Base-by-base conservation (phyloP, 1,140 invertebrate species). In the Drosophila truncata region DNA sequence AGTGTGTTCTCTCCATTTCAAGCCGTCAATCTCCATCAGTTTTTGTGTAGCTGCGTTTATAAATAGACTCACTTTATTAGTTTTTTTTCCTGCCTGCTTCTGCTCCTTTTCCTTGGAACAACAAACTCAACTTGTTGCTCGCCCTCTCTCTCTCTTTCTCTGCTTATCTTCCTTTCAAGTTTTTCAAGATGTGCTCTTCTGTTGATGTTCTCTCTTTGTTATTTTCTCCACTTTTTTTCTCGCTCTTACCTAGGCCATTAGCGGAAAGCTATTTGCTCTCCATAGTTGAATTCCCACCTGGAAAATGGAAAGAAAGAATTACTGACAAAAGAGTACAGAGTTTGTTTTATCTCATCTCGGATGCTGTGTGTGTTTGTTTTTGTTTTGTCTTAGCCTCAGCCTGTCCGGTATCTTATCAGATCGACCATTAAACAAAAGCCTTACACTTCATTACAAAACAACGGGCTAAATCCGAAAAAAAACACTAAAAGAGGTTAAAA, bases 191-290 rank as follows among this genome's bases (percentile, higher is more conserved):
- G 27, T 67, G 20, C 29, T 64, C 27, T 65, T 69, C 11, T 33
- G 41, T 33, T 44, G 9, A 42, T 52, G 7, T 11, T 33, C 23
- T 20, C 44, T 31, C 20, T 27, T 23, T 55, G 20, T 55, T 37
- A 25, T 55, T 55, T 55, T 33, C 13, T 41, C 33, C 31, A 31
- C 25, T 54, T n/a, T 23, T 62, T 29, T 60, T 31, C 16, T 49
- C 29, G 13, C 29, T 61, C 54, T 60, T 31, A 16, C 39, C 66
- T 44, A 70, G 66, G 67, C 55, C 66, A 70, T 70, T 70, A 67
- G 47, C 66, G 67, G 63, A 70, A 67, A 67, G 66, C n/a, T n/a
- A n/a, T n/a, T n/a, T 55, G 62, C 64, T 66, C 65, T 69, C 29
- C 20, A 23, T 27, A 42, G 62, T 31, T 35, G 47, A 18, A 20